These are phyloP conservation scores for Typhlichthys subterraneus DNA, from an alignment of 2,797 vertebrate genomes.

Conservation along the genomic window DNA sequence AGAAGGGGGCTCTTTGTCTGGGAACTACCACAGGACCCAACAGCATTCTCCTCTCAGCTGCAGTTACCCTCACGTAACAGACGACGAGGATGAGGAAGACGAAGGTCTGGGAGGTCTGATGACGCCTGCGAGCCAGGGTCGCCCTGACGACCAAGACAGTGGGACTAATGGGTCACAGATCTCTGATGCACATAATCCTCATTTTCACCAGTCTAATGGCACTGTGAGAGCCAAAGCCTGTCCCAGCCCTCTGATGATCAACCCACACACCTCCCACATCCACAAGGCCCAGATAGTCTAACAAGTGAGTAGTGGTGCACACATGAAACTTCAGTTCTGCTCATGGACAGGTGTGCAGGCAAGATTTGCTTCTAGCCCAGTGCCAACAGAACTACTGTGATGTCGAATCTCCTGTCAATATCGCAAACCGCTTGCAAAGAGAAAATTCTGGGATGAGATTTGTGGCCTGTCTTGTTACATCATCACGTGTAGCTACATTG, in stretches of 20 bases:
- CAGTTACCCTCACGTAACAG: constrained; percentile 56
- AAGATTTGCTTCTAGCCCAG: neutral
- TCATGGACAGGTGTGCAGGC: neutral
- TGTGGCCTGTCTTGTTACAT: constrained; percentile 3
- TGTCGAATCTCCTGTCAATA: neutral
- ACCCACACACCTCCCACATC: constrained; percentile 61
- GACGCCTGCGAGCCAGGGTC: constrained; percentile 67
- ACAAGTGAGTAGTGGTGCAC: neutral
- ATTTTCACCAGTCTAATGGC: constrained; percentile 85
- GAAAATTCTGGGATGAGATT: constrained; percentile 1
- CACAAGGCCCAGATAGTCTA: constrained; percentile 90
- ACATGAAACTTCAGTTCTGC: neutral
- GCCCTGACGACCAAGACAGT: constrained; percentile 74
- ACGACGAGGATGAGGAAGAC: constrained; percentile 72
- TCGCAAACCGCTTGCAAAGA: neutral
- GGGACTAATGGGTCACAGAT: constrained; percentile 81
- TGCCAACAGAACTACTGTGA: neutral
- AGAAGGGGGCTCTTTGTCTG: constrained; percentile 45
- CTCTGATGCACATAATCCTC: constrained; percentile 82
- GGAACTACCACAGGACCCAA: constrained; percentile 48
- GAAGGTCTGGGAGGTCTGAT: constrained; percentile 67
- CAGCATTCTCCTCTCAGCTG: constrained; percentile 51
- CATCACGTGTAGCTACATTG: constrained; percentile 12
- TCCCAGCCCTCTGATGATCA: constrained; percentile 72
- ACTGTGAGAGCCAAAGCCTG: constrained; percentile 78